A percentile compares a stretch with the other conserved stretches of the same genome.
Conservation (phyloP, 1,140 invertebrate genomes). For the Hyles vespertilio region DNA sequence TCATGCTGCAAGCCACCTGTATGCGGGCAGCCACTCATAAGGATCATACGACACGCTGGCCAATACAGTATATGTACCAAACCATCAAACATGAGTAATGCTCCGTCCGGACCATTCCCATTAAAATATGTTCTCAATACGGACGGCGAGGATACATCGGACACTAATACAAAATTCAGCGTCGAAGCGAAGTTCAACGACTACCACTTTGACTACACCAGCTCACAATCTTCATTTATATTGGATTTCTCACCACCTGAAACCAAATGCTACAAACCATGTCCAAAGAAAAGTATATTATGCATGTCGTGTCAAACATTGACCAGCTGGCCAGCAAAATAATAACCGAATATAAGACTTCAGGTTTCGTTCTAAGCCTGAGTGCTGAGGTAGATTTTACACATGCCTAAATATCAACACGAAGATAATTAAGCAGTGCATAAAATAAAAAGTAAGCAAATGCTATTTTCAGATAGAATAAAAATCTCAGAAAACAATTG, state of each 20-base stretch:
- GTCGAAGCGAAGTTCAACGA: conserved; percentile 67
- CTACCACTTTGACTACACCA: conserved; percentile 63
- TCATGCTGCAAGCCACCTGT: conserved; percentile 38
- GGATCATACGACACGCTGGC: conserved; percentile 54
- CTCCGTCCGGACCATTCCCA: conserved; percentile 59
- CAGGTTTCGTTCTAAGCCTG: too few relatives aligned
- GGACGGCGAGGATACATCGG: conserved; percentile 26
- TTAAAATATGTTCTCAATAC: conserved; percentile 62
- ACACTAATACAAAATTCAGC: conserved; percentile 38
- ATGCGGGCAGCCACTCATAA: conserved; percentile 42
- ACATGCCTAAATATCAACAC: neutral
- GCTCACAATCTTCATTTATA: conserved; percentile 59
- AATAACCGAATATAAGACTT: too few relatives aligned
- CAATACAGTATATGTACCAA: conserved; percentile 61
- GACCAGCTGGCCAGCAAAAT: neutral
- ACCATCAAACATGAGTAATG: conserved; percentile 55
- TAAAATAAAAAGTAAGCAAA: neutral
- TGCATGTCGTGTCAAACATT: conserved; percentile 19
- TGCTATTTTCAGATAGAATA: neutral
- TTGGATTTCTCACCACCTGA: conserved; percentile 62
- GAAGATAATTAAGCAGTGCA: neutral
- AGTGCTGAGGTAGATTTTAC: too few relatives aligned
- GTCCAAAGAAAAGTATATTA: conserved; percentile 33
- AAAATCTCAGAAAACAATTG: neutral
- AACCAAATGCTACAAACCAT: conserved; percentile 41